phyloP scores from a whole-genome alignment of 2,113 vertebrate genomes.

The Barbus barbus region DNA sequence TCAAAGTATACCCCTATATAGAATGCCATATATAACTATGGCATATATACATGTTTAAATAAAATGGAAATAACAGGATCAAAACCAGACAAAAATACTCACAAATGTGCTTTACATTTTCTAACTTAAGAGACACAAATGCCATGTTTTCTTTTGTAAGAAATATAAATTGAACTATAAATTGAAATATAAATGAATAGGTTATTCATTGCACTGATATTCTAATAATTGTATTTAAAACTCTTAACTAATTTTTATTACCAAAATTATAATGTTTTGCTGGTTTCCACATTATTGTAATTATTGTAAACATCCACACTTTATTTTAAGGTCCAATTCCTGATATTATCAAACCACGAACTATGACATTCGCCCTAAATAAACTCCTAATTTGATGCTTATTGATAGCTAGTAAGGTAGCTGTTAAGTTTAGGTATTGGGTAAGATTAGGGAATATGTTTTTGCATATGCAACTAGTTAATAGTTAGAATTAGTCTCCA shows the following conservation, averaged over 20 bases:
- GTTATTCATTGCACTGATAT: not conserved
- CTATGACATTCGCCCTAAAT: no score
- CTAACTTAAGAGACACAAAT: not conserved
- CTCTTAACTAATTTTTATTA: not conserved
- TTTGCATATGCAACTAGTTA: no score
- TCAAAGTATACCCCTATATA: not conserved
- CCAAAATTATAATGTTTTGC: not conserved
- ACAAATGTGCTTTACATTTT: not conserved
- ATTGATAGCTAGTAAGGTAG: no score
- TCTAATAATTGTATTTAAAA: not conserved
- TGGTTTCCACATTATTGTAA: not conserved
- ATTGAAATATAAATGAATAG: no score
- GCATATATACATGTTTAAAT: not conserved
- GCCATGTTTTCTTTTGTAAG: not conserved
- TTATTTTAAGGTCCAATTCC: no score
- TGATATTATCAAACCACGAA: no score
- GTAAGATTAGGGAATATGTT: no score
- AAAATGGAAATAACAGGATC: not conserved
- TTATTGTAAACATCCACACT: no score
- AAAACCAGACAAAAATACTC: not conserved
- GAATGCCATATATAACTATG: not conserved
- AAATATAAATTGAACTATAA: not conserved
- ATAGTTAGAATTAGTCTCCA: no score
- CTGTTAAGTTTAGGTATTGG: no score
- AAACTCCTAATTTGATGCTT: no score